A percentile compares a stretch with the other conserved stretches of the same genome.
Conservation (phyloP, 2,113 vertebrate genomes). For the Cisticola juncidis region DNA sequence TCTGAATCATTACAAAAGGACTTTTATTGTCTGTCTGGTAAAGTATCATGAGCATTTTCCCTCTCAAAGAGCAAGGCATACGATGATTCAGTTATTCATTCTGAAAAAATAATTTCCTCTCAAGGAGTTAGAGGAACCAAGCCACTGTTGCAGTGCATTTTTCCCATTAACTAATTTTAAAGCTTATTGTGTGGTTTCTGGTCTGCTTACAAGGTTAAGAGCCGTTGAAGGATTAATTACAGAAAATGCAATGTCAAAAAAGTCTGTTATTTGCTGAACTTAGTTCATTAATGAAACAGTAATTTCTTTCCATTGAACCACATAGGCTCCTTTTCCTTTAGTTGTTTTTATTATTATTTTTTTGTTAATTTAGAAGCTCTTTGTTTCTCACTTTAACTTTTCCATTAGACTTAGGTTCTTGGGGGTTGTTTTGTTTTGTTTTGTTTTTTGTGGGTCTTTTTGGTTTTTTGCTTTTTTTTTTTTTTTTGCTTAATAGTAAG, state of each 20-base stretch:
- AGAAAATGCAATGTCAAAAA: background rate
- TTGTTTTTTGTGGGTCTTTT: no score
- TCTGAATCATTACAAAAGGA: background rate
- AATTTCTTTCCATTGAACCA: background rate
- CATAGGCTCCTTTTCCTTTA: background rate
- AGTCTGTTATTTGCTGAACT: background rate
- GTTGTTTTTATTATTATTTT: background rate
- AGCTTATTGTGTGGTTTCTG: background rate
- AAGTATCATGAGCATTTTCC: background rate
- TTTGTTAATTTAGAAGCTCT: background rate
- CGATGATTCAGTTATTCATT: background rate
- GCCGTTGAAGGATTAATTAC: background rate
- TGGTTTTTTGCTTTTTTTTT: no score
- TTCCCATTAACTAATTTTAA: background rate
- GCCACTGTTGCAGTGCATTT: background rate
- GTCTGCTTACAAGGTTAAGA: background rate
- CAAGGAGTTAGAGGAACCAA: background rate
- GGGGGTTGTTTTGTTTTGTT: no score
- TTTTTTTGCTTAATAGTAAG: background rate
- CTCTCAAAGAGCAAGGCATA: background rate
- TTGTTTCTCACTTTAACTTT: background rate
- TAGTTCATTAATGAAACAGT: background rate
- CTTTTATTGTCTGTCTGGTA: background rate
- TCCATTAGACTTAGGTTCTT: background rate
- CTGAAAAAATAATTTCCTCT: background rate